Evolutionary conservation across 64 coral and sea anemone genomes (phyloP), one percentile per base, ranked within the genome.

Genomic region (Stylophora pistillata): DNA sequence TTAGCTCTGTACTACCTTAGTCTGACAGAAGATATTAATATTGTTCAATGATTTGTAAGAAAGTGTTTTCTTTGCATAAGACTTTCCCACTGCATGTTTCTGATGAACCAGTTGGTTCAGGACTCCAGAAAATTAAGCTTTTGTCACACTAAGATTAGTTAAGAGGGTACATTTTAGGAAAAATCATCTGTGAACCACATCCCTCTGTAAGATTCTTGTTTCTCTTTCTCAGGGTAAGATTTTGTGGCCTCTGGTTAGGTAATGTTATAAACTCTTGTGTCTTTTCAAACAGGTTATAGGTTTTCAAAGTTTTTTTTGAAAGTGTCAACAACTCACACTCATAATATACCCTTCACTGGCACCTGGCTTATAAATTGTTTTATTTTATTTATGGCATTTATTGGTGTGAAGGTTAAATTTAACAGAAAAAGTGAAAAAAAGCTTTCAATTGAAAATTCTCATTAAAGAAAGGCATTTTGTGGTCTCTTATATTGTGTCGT

Each of bases 331-430:
- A 78, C 7, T 20, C 55, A 79, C 55, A 79, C 77, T 79, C 54
- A 31, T 31, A 77, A 61, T 79, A 20, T 10, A 65, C 79, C 30
- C 14, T 65, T 60, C 60, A 68, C 79, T n/a, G n/a, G n/a, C 29
- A 82, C 58, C 2, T 37, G 17, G 79, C 58, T 82, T 66, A 82
- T 82, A 82, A 78, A 47, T 70, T 55, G 33, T 68, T 84, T 18
- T 56, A 79, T 53, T 47, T 84, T 84, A 84, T 84, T 84, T 84
- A 84, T 84, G 53, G 61, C 80, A 84, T 69, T 66, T 41, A 37
- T 63, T 15, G 61, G 80, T 84, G 80, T 84, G 80, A 84, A 84
- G 80, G 80, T 53, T 52, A 69, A 84, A 68, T 69, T 82, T 64
- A 82, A 63, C 10, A 65, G 18, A 29, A 64, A 37, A 53, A 82